Conservation (phyloP, 2,113 vertebrate genomes). For the Salvator merianae region DNA sequence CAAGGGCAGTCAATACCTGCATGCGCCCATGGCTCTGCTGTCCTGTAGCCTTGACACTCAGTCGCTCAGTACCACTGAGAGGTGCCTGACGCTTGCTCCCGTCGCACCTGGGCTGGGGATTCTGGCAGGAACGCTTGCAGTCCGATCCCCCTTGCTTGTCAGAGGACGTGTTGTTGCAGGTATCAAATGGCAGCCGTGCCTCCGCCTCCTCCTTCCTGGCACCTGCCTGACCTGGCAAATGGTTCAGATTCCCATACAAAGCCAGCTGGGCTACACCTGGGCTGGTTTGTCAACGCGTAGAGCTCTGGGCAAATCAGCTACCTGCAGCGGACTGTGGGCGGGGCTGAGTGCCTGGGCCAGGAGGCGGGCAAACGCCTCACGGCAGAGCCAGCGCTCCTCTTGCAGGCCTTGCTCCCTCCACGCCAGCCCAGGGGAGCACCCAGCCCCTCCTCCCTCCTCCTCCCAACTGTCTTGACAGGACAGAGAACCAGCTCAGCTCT, state of each 20-base stretch:
- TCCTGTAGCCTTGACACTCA: accelerated
- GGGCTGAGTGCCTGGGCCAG: slow-evolving; percentile 39
- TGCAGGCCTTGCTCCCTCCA: background rate
- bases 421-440: background rate
- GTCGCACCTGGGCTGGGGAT: background rate
- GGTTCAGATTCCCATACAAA: background rate
- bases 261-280: slow-evolving; percentile 14
- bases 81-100: background rate
- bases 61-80: accelerated
- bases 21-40: accelerated
- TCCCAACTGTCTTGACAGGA: too few relatives aligned
- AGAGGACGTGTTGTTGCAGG: too few relatives aligned
- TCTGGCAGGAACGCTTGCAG: too few relatives aligned
- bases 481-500: too few relatives aligned
- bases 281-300: slow-evolving; percentile 58
- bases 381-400: too few relatives aligned
- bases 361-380: background rate
- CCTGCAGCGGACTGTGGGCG: slow-evolving; percentile 47
- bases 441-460: background rate
- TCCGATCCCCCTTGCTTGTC: background rate
- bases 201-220: background rate
- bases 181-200: background rate
- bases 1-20: background rate
- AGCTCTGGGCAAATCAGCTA: background rate
- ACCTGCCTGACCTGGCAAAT: background rate